Conservation (phyloP, 2,888 invertebrate species). For the Ectemnius continuus region DNA sequence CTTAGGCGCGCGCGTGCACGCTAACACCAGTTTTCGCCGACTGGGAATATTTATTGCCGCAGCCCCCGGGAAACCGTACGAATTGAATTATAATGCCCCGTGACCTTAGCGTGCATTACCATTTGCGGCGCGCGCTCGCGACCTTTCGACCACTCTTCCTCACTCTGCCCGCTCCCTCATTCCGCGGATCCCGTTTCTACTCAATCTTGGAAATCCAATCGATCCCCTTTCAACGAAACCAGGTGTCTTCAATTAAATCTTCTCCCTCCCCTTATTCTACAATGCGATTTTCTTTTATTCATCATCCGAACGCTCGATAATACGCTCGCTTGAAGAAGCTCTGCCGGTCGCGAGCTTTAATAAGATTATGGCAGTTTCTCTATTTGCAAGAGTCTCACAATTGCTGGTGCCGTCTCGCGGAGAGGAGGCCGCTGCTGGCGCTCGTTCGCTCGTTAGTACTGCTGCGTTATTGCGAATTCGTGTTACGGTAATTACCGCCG, state of each 20-base stretch:
- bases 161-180: no score
- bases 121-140: conserved; percentile 1
- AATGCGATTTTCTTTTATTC: no score
- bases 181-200: no score
- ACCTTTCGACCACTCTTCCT: conserved; percentile 9
- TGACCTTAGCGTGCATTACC: conserved; percentile 33
- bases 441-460: conserved; percentile 3
- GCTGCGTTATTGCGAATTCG: not conserved
- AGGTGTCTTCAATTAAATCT: no score
- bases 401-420: not conserved
- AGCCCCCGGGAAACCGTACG: conserved; percentile 36
- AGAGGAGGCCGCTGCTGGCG: no score
- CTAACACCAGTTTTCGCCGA: conserved; percentile 61
- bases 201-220: no score
- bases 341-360: not conserved
- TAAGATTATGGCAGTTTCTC: not conserved
- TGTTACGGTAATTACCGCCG: conserved; percentile 2
- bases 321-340: no score
- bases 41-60: conserved; percentile 57
- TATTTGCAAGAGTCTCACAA: conserved; percentile 5
- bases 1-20: conserved; percentile 49
- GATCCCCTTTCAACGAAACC: no score
- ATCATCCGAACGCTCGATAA: no score
- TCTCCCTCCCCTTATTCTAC: no score
- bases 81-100: conserved; percentile 56